Evolutionary conservation across 1,140 invertebrate species (phyloP), one percentile per base, ranked within the genome.

Genomic region (Littorina saxatilis): DNA sequence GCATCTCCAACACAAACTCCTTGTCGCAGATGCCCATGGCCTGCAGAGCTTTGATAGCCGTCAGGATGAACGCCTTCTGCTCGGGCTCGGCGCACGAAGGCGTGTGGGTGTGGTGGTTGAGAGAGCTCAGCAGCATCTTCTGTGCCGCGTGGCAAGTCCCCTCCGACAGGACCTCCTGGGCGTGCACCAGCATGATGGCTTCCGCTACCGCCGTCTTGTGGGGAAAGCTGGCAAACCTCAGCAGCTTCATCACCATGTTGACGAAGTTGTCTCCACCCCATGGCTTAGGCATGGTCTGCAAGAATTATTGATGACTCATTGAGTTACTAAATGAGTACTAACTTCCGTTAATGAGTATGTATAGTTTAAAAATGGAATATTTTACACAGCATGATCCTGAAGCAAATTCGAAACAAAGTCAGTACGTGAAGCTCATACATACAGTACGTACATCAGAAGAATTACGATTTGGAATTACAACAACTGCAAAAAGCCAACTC

Each of bases 281-380:
- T 35, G 91, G 91, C 66, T 92, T 91, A 11, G 90, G 88, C 63
- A 91, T 75, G n/a, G 85, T 91, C 91, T 92, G 82, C 35, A 39
- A 7, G 37, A 61, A 23, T 5, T n/a, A 61, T 61, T 13, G 9
- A 61, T 61, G 58, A 7, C 9, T 23, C 58, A 7, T 61, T 61
- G 58, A 52, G 50, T 13, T 23, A 52, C 50, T 52, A 23, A 13
- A 52, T 52, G n/a, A n/a, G n/a, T n/a, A n/a, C n/a, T n/a, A n/a
- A n/a, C n/a, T n/a, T 47, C 17, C 7, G 43, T 47, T 47, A 47
- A 47, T 9, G 43, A 47, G 17, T 47, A 47, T 47, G 17, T 17
- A 47, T 47, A 9, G 5, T 47, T 47, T 47, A 47, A 47, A 23
- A 61, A 7, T 13, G 27, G 27, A 52, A 52, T 52, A 52, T 52